Percentiles rank a stretch among this genome's conserved stretches.
Evolutionary conservation across 2,113 vertebrate genomes (phyloP).

Genomic region (Blennius ocellaris): DNA sequence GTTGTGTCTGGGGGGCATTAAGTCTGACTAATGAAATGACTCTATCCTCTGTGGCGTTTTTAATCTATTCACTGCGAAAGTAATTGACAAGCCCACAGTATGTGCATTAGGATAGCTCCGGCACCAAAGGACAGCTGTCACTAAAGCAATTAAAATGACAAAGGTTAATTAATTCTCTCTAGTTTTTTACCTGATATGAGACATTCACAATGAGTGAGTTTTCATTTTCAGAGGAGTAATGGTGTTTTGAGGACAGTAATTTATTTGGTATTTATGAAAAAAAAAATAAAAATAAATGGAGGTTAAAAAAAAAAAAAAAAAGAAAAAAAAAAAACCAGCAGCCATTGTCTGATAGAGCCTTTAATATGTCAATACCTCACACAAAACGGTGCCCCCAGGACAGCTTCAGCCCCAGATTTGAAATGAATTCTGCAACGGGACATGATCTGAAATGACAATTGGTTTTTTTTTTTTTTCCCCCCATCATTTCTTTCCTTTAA

Average conservation of each 20-base stretch:
- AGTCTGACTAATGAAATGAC: conserved; percentile 81
- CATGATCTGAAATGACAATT: conserved; percentile 60
- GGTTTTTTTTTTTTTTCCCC: conserved; percentile 1
- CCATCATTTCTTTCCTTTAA: not conserved
- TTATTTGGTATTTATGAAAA: conserved; percentile 65
- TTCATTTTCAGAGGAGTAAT: conserved; percentile 76
- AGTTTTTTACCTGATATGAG: conserved; percentile 80
- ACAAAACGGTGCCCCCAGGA: conserved; percentile 55
- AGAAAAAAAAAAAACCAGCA: conserved; percentile 36
- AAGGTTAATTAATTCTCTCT: conserved; percentile 83
- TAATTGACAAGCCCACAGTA: conserved; percentile 80
- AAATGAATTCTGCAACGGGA: conserved; percentile 64
- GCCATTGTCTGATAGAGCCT: conserved; percentile 68
- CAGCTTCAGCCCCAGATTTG: conserved; percentile 38
- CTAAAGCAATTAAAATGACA: conserved; percentile 85
- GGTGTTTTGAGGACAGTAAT: conserved; percentile 75
- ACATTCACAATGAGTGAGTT: conserved; percentile 73
- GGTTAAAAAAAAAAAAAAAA: conserved; percentile 27
- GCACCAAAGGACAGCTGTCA: conserved; percentile 80
- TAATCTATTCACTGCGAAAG: conserved; percentile 81
- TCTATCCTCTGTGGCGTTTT: conserved; percentile 79
- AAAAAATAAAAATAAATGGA: too few species aligned
- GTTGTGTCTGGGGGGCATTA: conserved; percentile 76
- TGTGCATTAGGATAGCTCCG: conserved; percentile 71
- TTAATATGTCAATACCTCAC: conserved; percentile 72